Percentiles rank a stretch among this genome's conserved stretches.
phyloP scores from a whole-genome alignment of 2,113 vertebrate species.

The Alces alces region DNA sequence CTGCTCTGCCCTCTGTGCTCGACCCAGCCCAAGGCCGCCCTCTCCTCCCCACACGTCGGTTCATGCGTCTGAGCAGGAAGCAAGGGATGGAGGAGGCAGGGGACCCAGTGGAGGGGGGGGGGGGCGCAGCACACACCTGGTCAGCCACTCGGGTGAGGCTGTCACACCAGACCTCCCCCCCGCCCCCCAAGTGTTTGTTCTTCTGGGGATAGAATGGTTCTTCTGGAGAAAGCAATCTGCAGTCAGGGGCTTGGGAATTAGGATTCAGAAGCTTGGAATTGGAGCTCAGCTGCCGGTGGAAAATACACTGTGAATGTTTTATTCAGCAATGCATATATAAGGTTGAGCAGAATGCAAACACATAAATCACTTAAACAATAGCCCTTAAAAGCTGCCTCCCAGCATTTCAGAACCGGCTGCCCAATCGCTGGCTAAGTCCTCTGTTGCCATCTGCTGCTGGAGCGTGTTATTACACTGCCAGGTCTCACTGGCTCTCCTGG shows the following conservation, averaged over 20 bases:
- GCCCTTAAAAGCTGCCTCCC: constrained; percentile 72
- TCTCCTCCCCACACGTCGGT: not conserved
- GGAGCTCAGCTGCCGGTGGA: constrained; percentile 67
- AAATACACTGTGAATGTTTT: constrained; percentile 67
- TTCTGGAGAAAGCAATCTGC: constrained; percentile 57
- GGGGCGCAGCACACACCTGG: not conserved
- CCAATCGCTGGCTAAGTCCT: constrained; percentile 70
- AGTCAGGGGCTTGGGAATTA: constrained; percentile 61
- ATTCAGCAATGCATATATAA: constrained; percentile 72
- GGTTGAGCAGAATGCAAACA: constrained; percentile 69
- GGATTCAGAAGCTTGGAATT: constrained; percentile 55
- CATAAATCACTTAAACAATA: constrained; percentile 74
- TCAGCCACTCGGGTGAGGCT: not conserved
- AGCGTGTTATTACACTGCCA: not conserved
- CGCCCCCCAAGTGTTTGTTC: not conserved
- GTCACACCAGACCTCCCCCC: not conserved
- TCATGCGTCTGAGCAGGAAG: not conserved
- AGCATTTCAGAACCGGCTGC: constrained; percentile 53
- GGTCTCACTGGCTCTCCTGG: not conserved
- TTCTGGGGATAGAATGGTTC: constrained; percentile 4
- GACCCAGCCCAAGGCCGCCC: not conserved
- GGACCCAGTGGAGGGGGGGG: not conserved
- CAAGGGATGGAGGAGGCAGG: not conserved
- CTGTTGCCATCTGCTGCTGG: constrained; percentile 81
- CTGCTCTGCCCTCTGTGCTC: not conserved